Conservation (phyloP, 2,888 invertebrate genomes). For the Eupithecia abbreviata region DNA sequence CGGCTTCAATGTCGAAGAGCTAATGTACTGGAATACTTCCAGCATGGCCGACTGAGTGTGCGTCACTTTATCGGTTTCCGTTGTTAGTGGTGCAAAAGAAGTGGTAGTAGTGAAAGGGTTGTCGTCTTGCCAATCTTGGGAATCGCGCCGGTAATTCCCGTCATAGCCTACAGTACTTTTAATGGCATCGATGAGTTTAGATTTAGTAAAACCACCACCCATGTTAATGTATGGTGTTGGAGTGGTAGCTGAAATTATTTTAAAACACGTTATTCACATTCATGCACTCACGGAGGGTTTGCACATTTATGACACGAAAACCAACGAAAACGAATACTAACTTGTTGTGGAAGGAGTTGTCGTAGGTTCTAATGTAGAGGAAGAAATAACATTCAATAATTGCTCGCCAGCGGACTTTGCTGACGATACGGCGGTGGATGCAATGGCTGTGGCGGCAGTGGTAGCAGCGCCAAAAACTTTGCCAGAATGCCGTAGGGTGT, state of each 20-base stretch:
- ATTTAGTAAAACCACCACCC: slow-evolving; percentile 79
- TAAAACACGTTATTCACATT: slow-evolving; percentile 66
- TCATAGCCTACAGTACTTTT: slow-evolving; percentile 80
- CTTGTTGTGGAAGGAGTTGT: slow-evolving; percentile 77
- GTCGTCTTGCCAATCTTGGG: slow-evolving; percentile 80
- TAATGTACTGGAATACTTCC: slow-evolving; percentile 81
- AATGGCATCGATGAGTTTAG: slow-evolving; percentile 79
- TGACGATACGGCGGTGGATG: slow-evolving; percentile 74
- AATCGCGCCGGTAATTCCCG: slow-evolving; percentile 70
- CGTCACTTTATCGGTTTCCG: slow-evolving; percentile 76
- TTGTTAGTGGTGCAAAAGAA: slow-evolving; percentile 73
- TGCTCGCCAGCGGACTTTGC: slow-evolving; percentile 73
- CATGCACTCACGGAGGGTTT: slow-evolving; percentile 62
- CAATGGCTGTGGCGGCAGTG: slow-evolving; percentile 80
- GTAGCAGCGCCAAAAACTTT: slow-evolving; percentile 86
- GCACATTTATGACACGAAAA: slow-evolving; percentile 43
- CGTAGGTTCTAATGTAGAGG: slow-evolving; percentile 70
- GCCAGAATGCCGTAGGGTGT: slow-evolving; percentile 89
- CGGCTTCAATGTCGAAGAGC: slow-evolving; percentile 78
- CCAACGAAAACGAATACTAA: slow-evolving; percentile 61
- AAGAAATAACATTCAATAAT: slow-evolving; percentile 69
- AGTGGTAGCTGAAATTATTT: slow-evolving; percentile 79
- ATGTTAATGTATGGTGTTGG: slow-evolving; percentile 75
- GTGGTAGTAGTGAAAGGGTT: slow-evolving; percentile 81
- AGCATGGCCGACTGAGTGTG: slow-evolving; percentile 80